Percentiles rank a stretch among this genome's conserved stretches.
phyloP scores from a whole-genome alignment of 2,113 vertebrate genomes.

The Oplegnathus fasciatus region DNA sequence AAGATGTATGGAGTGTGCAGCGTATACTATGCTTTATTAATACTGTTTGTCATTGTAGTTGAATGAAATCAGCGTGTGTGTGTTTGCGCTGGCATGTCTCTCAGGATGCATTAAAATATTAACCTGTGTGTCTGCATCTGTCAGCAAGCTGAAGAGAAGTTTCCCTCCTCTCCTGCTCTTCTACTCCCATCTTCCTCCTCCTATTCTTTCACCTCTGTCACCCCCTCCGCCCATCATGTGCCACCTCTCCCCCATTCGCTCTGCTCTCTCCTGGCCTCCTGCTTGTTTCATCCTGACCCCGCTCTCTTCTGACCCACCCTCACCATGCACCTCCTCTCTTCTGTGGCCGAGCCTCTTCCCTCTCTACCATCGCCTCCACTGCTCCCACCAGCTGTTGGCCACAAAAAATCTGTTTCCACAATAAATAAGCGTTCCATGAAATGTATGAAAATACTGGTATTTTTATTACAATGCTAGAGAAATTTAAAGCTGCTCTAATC shows the following conservation, averaged over 20 bases:
- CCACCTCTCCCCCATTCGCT: conserved; percentile 24
- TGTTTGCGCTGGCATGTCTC: conserved; percentile 1
- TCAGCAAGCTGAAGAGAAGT: conserved; percentile 15
- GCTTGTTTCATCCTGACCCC: not conserved
- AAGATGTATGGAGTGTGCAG: not conserved
- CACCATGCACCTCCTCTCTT: not conserved
- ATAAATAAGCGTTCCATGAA: not conserved
- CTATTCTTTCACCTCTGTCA: conserved; percentile 13
- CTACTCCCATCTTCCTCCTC: not conserved
- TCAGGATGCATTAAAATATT: conserved; percentile 28
- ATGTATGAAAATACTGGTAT: not conserved
- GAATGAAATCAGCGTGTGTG: conserved; percentile 8
- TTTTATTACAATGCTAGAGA: not conserved
- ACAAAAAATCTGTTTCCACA: not conserved
- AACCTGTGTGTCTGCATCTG: conserved; percentile 22
- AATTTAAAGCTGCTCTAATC: conserved; percentile 3
- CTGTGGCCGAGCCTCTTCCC: not conserved
- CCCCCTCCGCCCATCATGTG: not conserved
- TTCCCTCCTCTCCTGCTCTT: not conserved
- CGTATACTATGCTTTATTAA: conserved; percentile 1
- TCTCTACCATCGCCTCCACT: not conserved
- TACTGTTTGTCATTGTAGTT: not conserved
- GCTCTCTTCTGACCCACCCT: conserved; percentile 33
- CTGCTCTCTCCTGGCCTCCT: conserved; percentile 23
- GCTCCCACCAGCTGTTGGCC: conserved; percentile 5